Conservation (phyloP, 2,113 vertebrate genomes). For the Colius striatus region DNA sequence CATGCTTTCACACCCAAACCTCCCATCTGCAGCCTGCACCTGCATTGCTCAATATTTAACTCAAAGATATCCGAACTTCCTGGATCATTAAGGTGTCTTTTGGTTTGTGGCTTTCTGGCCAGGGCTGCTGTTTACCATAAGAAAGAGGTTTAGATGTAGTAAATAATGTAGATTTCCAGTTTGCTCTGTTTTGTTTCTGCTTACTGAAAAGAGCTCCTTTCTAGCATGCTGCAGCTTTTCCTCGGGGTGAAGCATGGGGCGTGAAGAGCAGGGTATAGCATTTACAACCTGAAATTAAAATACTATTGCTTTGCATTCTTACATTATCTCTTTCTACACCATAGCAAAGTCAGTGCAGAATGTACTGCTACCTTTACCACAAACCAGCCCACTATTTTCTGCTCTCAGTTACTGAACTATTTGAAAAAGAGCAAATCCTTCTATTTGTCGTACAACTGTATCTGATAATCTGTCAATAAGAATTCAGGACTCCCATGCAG, state of each 20-base stretch:
- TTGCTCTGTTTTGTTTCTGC: slow-evolving; percentile 50
- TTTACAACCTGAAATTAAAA: slow-evolving; percentile 60
- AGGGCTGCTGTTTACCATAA: not conserved
- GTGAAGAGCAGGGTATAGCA: slow-evolving; percentile 1
- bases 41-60: slow-evolving; percentile 62
- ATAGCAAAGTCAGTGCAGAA: slow-evolving; percentile 15
- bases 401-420: not conserved
- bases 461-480: not conserved
- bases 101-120: slow-evolving; percentile 30
- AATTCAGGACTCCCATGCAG: not conserved
- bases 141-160: not conserved
- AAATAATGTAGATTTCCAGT: not conserved
- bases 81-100: slow-evolving; percentile 49
- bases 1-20: slow-evolving; percentile 59
- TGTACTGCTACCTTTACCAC: slow-evolving; percentile 11
- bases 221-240: slow-evolving; percentile 48
- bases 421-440: not conserved
- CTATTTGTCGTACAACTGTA: not conserved
- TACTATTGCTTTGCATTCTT: slow-evolving; percentile 30
- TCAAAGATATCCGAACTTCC: slow-evolving; percentile 53
- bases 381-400: slow-evolving; percentile 20
- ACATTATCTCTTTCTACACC: not conserved
- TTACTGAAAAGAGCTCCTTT: slow-evolving; percentile 37
- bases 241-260: not conserved
- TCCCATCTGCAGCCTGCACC: slow-evolving; percentile 76